These are phyloP conservation scores for Scortum barcoo DNA, from an alignment of 2,113 vertebrate species.

Conservation along the genomic window DNA sequence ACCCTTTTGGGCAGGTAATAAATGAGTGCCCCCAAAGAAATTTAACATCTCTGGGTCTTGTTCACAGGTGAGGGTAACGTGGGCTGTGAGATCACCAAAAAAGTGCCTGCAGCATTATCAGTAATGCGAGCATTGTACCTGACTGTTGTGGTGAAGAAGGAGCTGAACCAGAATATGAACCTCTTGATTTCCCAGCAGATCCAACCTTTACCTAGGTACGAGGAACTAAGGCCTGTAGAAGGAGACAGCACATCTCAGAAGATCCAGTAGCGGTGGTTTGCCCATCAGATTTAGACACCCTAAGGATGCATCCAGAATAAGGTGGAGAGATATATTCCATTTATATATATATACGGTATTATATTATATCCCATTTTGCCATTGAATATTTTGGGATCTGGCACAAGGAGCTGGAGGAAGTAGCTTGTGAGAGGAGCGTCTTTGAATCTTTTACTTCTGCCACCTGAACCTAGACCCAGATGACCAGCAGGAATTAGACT, in stretches of 20 bases:
- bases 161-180: neutral
- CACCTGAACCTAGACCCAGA: neutral
- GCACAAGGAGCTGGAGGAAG: neutral
- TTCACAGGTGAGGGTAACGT: neutral
- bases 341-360: too few relatives aligned
- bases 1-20: neutral
- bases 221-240: neutral
- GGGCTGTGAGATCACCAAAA: neutral
- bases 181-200: neutral
- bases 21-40: neutral
- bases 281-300: neutral
- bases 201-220: neutral
- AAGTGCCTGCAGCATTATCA: neutral
- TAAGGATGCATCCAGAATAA: neutral
- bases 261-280: neutral
- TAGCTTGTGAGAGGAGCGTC: neutral
- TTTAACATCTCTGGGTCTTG: neutral
- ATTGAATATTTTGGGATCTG: neutral
- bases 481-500: neutral
- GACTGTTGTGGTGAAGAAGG: neutral
- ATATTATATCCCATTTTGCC: neutral
- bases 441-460: neutral
- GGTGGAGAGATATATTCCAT: neutral
- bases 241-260: neutral
- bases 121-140: too few relatives aligned